Conservation (phyloP, 2,797 vertebrate species). For the Microtus californicus region DNA sequence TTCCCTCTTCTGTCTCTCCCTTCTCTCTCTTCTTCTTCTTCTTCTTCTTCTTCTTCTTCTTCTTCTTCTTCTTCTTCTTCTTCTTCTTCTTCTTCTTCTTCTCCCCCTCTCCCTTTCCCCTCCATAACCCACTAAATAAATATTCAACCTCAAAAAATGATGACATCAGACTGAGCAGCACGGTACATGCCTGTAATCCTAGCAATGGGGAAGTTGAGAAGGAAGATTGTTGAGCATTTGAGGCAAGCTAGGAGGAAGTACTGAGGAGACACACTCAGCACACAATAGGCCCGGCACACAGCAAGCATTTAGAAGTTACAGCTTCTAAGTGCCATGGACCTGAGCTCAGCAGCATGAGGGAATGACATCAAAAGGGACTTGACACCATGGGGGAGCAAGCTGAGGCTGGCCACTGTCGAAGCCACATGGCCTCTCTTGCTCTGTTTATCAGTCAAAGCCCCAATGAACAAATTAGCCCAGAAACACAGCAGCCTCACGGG, state of each 20-base stretch:
- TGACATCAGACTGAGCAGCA: background rate
- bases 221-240: background rate
- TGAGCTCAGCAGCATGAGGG: background rate
- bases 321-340: too few species aligned
- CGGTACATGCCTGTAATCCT: background rate
- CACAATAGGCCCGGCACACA: background rate
- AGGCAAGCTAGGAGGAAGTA: background rate
- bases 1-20: too few species aligned
- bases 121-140: too few species aligned
- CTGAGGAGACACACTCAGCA: background rate
- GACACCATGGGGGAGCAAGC: background rate
- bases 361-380: background rate
- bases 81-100: too few species aligned
- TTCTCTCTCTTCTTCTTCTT: too few species aligned
- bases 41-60: too few species aligned
- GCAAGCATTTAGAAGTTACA: background rate
- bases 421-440: background rate
- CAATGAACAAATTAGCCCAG: background rate
- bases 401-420: background rate
- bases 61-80: too few species aligned
- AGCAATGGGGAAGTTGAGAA: background rate
- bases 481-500: background rate
- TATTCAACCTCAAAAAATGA: background rate
- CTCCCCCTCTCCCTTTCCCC: too few species aligned
- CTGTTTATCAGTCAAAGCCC: background rate